Percentiles rank a stretch among this genome's conserved stretches.
Evolutionary conservation across 2,797 vertebrate species (phyloP).

Genomic region (Coregonus ussuriensis): DNA sequence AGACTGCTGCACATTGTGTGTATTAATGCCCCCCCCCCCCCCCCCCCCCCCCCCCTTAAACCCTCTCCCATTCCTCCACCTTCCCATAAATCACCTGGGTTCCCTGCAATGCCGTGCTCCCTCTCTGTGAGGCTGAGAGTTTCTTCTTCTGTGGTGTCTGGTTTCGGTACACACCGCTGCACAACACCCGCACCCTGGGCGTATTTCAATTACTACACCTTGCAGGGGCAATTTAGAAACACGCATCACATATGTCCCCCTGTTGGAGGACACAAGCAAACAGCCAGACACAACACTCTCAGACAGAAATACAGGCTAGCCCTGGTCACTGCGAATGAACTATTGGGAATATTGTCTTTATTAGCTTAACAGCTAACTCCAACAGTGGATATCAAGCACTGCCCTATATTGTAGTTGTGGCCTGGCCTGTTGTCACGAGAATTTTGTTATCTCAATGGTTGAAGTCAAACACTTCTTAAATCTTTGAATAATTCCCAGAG

Average conservation of each 20-base stretch:
- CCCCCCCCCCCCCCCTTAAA: slow-evolving; percentile 31
- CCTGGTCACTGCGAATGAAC: not conserved
- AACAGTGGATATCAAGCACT: too few species aligned
- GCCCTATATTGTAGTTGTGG: too few species aligned
- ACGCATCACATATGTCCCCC: not conserved
- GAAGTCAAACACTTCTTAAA: too few species aligned
- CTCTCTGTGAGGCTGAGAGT: slow-evolving; percentile 40
- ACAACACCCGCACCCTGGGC: slow-evolving; percentile 32
- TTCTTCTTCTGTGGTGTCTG: slow-evolving; percentile 54
- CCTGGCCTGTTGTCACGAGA: too few species aligned
- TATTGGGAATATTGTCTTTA: too few species aligned
- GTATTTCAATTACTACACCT: slow-evolving; percentile 41
- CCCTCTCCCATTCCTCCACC: slow-evolving; percentile 30
- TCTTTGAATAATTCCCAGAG: too few species aligned
- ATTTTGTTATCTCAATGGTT: too few species aligned
- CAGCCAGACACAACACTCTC: not conserved
- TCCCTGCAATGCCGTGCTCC: slow-evolving; percentile 23
- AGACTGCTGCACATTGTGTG: not conserved
- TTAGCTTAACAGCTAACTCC: not conserved
- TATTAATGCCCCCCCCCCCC: too few species aligned
- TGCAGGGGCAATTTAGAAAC: not conserved
- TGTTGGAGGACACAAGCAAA: not conserved
- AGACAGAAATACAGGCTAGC: not conserved
- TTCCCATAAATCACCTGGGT: slow-evolving; percentile 66
- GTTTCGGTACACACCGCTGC: slow-evolving; percentile 68